Percentiles rank a stretch among this genome's conserved stretches.
phyloP scores from a whole-genome alignment of 2,888 invertebrate species.

The Hirtodrosophila duncani region DNA sequence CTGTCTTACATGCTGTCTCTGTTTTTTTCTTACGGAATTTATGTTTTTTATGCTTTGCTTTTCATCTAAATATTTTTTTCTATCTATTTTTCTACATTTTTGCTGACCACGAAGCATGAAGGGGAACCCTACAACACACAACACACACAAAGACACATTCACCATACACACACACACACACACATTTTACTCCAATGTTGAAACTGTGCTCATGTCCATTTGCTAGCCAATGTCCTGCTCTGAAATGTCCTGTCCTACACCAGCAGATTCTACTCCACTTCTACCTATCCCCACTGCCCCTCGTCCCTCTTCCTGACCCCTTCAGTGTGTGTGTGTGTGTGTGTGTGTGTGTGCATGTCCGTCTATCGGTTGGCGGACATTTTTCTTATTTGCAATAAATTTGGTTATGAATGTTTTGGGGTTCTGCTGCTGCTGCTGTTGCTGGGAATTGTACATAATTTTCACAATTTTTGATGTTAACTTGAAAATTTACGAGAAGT shows the following conservation, averaged over 20 bases:
- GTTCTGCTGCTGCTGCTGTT: slow-evolving; percentile 42
- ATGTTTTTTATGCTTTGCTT: slow-evolving; percentile 66
- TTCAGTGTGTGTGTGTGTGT: not conserved
- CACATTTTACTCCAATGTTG: slow-evolving; percentile 35
- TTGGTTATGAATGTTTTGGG: slow-evolving; percentile 74
- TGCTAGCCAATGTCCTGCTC: slow-evolving; percentile 52
- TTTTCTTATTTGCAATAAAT: slow-evolving; percentile 77
- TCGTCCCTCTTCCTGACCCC: not conserved
- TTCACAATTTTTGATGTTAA: slow-evolving; percentile 75
- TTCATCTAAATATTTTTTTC: slow-evolving; percentile 36
- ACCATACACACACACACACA: slow-evolving; percentile 1
- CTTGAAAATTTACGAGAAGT: slow-evolving; percentile 73
- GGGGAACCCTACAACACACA: slow-evolving; percentile 28
- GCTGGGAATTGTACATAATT: slow-evolving; percentile 70
- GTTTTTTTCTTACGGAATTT: slow-evolving; percentile 51
- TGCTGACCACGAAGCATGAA: slow-evolving; percentile 60
- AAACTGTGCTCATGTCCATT: too few relatives aligned
- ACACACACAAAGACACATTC: slow-evolving; percentile 8
- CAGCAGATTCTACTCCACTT: slow-evolving; percentile 23
- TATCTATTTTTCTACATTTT: slow-evolving; percentile 49
- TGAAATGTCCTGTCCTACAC: slow-evolving; percentile 26
- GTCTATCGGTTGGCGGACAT: slow-evolving; percentile 61
- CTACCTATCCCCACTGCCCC: slow-evolving; percentile 17
- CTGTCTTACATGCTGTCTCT: slow-evolving; percentile 11
- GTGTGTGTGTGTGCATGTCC: slow-evolving; percentile 8